phyloP scores from a whole-genome alignment of 2,888 invertebrate species.

The Trimorus sp. region DNA sequence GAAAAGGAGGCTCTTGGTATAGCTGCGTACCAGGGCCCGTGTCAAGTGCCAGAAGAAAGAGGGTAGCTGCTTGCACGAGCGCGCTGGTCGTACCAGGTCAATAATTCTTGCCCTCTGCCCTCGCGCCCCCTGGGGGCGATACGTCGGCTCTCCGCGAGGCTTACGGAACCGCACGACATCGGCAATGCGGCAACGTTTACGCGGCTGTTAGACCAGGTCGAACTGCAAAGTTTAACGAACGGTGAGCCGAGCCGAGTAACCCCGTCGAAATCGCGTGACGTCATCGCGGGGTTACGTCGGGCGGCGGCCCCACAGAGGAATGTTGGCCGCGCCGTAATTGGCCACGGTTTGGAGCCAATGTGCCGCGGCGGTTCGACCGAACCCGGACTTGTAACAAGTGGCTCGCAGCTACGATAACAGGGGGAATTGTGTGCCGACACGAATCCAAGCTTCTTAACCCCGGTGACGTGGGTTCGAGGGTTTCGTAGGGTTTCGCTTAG shows the following conservation, averaged over 20 bases:
- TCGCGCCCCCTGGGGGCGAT: slow-evolving; percentile 6
- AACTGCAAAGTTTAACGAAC: slow-evolving; percentile 15
- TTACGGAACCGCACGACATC: slow-evolving; percentile 73
- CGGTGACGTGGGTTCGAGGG: too few relatives aligned
- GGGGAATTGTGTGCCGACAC: too few relatives aligned
- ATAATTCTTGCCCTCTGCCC: slow-evolving; percentile 77
- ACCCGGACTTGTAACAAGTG: too few relatives aligned
- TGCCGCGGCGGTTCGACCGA: background rate
- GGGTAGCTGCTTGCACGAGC: slow-evolving; percentile 66
- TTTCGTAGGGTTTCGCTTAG: too few relatives aligned
- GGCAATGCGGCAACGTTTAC: slow-evolving; percentile 76
- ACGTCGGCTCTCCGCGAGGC: slow-evolving; percentile 35
- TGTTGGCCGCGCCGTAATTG: slow-evolving; percentile 12
- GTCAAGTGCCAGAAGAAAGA: slow-evolving; percentile 52
- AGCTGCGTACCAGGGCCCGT: slow-evolving; percentile 67
- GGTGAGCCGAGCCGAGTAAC: slow-evolving; percentile 3
- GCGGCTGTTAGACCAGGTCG: slow-evolving; percentile 68
- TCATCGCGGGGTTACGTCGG: slow-evolving; percentile 12
- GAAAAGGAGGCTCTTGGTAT: slow-evolving; percentile 51
- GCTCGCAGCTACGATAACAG: too few relatives aligned
- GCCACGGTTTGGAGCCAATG: slow-evolving; percentile 8
- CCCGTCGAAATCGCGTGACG: slow-evolving; percentile 13
- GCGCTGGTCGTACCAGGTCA: slow-evolving; percentile 74
- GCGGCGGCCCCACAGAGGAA: background rate
- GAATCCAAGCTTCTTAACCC: too few relatives aligned